These are phyloP conservation scores for Ceyx cyanopectus DNA, from an alignment of 2,113 vertebrate species.

Conservation along the genomic window DNA sequence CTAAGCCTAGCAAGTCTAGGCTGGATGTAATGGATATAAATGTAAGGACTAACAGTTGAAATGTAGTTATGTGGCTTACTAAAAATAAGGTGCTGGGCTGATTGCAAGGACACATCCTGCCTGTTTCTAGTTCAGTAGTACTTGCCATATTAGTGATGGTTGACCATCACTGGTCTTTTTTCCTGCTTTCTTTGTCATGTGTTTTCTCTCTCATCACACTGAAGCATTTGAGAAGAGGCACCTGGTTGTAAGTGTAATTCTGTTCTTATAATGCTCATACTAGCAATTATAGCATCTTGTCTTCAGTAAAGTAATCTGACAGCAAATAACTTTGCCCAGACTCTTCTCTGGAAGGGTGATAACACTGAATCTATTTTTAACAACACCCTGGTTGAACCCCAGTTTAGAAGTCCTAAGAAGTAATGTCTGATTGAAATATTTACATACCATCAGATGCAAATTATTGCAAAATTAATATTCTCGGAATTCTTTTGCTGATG, in stretches of 20 bases:
- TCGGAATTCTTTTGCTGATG: constrained; percentile 41
- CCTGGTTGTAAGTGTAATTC: background rate
- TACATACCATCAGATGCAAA: constrained; percentile 34
- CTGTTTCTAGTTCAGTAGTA: background rate
- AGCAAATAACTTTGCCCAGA: background rate
- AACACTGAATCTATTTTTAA: background rate
- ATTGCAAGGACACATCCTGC: background rate
- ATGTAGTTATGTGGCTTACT: background rate
- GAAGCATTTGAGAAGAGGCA: background rate
- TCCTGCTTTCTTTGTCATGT: background rate
- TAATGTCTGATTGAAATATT: constrained; percentile 39
- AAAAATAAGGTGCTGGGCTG: background rate
- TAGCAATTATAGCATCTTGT: background rate
- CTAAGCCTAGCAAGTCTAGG: background rate
- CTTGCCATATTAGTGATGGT: background rate
- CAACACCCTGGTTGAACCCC: background rate
- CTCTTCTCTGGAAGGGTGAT: background rate
- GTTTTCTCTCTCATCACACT: background rate
- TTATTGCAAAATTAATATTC: constrained; percentile 30
- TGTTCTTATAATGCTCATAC: background rate
- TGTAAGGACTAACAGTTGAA: background rate
- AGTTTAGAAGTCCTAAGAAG: background rate
- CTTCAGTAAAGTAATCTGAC: background rate
- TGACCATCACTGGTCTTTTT: background rate
- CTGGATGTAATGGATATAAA: background rate